Conservation (phyloP, 2,113 vertebrate genomes). For the Channa argus region DNA sequence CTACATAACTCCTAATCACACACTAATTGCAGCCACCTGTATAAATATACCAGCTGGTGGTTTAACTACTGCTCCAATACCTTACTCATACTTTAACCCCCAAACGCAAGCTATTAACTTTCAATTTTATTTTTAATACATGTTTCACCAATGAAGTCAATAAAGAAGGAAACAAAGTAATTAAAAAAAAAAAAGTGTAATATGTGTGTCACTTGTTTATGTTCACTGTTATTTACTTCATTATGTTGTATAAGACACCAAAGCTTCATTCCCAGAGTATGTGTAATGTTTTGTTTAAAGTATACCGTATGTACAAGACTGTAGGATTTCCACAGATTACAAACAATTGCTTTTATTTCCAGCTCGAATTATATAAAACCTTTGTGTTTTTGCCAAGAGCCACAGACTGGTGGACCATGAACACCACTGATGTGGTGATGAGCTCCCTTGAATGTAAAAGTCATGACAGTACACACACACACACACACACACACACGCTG, state of each 20-base stretch:
- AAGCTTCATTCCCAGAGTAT: background rate
- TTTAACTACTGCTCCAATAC: constrained; percentile 39
- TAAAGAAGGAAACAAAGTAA: constrained; percentile 16
- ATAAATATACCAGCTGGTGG: constrained; percentile 59
- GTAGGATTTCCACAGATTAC: background rate
- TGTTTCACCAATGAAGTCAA: constrained; percentile 3
- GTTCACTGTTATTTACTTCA: background rate
- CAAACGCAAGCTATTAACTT: constrained; percentile 18
- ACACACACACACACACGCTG: constrained; percentile 17
- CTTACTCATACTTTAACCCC: constrained; percentile 16
- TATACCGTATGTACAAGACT: background rate
- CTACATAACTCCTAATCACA: constrained; percentile 55
- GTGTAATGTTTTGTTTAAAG: background rate
- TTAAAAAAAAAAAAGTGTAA: constrained; percentile 6
- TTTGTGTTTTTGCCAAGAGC: constrained; percentile 36
- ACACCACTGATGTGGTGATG: constrained; percentile 1
- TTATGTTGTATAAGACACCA: background rate
- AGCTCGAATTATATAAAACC: constrained; percentile 49
- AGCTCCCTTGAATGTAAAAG: too few relatives aligned
- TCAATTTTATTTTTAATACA: constrained; percentile 39
- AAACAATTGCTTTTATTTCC: constrained; percentile 33
- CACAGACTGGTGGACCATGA: constrained; percentile 39
- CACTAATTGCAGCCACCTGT: constrained; percentile 68
- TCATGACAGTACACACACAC: background rate
- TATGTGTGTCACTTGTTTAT: background rate